phyloP scores from a whole-genome alignment of 2,888 invertebrate species.

The Noctua janthina region DNA sequence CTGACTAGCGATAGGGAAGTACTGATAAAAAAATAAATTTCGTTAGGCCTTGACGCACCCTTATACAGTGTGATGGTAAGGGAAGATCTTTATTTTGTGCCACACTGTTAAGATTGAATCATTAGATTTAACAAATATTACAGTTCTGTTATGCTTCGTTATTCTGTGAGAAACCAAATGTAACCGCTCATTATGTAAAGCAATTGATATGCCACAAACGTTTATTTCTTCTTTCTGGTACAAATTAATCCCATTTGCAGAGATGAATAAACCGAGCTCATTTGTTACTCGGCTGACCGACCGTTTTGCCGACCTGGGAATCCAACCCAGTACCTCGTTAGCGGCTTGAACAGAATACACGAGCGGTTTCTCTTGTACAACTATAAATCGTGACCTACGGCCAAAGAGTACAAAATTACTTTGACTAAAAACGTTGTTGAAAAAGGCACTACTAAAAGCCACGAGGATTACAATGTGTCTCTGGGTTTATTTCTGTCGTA shows the following conservation, averaged over 20 bases:
- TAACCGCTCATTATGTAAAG: slow-evolving; percentile 2
- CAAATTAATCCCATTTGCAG: slow-evolving; percentile 48
- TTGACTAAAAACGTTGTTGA: background rate
- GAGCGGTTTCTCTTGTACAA: slow-evolving; percentile 18
- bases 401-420: slow-evolving; percentile 7
- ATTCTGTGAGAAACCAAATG: background rate
- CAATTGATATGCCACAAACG: slow-evolving; percentile 30
- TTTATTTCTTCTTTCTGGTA: slow-evolving; percentile 40
- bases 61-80: slow-evolving; percentile 70
- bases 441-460: background rate
- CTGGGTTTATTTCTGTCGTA: slow-evolving; percentile 29
- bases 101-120: background rate
- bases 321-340: slow-evolving; percentile 49
- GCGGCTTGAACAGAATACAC: slow-evolving; percentile 49
- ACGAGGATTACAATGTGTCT: background rate
- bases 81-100: slow-evolving; percentile 7
- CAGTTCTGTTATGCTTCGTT: background rate
- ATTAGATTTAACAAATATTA: background rate
- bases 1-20: slow-evolving; percentile 68
- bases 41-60: slow-evolving; percentile 64
- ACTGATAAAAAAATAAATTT: slow-evolving; percentile 70
- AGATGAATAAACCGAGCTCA: slow-evolving; percentile 53
- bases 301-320: slow-evolving; percentile 47
- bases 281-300: slow-evolving; percentile 48
- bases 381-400: slow-evolving; percentile 31